Percentiles rank a stretch among this genome's conserved stretches.
phyloP scores from a whole-genome alignment of 2,888 invertebrate species.

The Drosophila fulvimacula region DNA sequence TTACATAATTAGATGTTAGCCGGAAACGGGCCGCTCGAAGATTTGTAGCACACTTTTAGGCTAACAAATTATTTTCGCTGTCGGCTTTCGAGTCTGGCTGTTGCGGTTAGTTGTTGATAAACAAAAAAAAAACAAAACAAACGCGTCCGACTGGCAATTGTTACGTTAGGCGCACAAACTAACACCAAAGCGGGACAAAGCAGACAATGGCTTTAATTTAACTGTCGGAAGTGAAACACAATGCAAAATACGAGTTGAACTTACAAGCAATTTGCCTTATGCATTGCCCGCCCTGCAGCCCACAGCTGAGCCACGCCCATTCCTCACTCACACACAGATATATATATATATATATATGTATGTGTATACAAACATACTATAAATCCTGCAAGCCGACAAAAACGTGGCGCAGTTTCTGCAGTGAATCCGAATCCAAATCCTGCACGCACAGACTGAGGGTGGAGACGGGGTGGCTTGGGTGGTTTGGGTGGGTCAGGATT shows the following conservation, averaged over 20 bases:
- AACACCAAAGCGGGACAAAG: slow-evolving; percentile 53
- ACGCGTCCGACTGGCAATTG: slow-evolving; percentile 66
- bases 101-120: slow-evolving; percentile 53
- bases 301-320: slow-evolving; percentile 57
- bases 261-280: slow-evolving; percentile 78
- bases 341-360: not conserved
- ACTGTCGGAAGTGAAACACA: slow-evolving; percentile 82
- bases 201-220: slow-evolving; percentile 80
- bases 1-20: slow-evolving; percentile 43
- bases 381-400: slow-evolving; percentile 63
- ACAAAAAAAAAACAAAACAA: slow-evolving; percentile 16
- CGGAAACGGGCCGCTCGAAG: slow-evolving; percentile 42
- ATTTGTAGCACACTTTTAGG: slow-evolving; percentile 66
- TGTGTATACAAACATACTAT: slow-evolving; percentile 48
- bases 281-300: slow-evolving; percentile 53
- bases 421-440: slow-evolving; percentile 47
- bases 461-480: not conserved
- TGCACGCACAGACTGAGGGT: slow-evolving; percentile 62
- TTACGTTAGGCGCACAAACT: slow-evolving; percentile 72
- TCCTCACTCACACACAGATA: slow-evolving; percentile 41
- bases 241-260: slow-evolving; percentile 79
- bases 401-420: slow-evolving; percentile 69
- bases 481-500: slow-evolving; percentile 20
- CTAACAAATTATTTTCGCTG: slow-evolving; percentile 75
- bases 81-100: slow-evolving; percentile 53